Conservation (phyloP, 2,888 invertebrate species). For the Drosophila kuntzei region DNA sequence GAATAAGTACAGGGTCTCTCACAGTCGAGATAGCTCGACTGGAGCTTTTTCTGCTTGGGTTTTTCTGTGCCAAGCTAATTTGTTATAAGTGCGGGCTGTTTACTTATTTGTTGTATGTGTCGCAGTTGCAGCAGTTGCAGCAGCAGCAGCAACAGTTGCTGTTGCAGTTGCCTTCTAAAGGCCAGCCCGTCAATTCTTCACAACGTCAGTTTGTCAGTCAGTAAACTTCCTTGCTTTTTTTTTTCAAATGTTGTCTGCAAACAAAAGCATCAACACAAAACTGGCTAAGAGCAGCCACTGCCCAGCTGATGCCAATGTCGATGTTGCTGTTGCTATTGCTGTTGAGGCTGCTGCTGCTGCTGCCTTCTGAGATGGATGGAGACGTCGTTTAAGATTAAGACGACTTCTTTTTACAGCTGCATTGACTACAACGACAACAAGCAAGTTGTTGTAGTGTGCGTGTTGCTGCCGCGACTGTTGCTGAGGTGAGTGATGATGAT, state of each 20-base stretch:
- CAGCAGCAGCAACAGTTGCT: constrained; percentile 42
- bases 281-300: constrained; percentile 75
- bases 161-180: constrained; percentile 61
- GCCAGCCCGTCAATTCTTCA: constrained; percentile 69
- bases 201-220: constrained; percentile 61
- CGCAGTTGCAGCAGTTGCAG: constrained; percentile 50
- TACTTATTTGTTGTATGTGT: constrained; percentile 65
- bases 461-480: constrained; percentile 50
- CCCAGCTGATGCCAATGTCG: constrained; percentile 57
- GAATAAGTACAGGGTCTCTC: background rate
- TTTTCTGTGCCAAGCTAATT: constrained; percentile 71
- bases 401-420: constrained; percentile 81
- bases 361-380: constrained; percentile 77
- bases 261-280: constrained; percentile 57
- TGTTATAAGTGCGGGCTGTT: constrained; percentile 63
- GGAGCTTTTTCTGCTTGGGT: background rate
- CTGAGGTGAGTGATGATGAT: constrained; percentile 80
- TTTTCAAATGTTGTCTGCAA: constrained; percentile 72
- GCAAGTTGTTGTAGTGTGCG: constrained; percentile 45
- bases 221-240: constrained; percentile 70
- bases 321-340: constrained; percentile 21
- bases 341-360: constrained; percentile 37
- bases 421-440: constrained; percentile 46
- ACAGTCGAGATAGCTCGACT: background rate
- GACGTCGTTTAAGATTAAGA: constrained; percentile 82